Evolutionary conservation across 2,797 vertebrate genomes (phyloP), one percentile per base, ranked within the genome.

Genomic region (Microctenopoma stevenorrisi): DNA sequence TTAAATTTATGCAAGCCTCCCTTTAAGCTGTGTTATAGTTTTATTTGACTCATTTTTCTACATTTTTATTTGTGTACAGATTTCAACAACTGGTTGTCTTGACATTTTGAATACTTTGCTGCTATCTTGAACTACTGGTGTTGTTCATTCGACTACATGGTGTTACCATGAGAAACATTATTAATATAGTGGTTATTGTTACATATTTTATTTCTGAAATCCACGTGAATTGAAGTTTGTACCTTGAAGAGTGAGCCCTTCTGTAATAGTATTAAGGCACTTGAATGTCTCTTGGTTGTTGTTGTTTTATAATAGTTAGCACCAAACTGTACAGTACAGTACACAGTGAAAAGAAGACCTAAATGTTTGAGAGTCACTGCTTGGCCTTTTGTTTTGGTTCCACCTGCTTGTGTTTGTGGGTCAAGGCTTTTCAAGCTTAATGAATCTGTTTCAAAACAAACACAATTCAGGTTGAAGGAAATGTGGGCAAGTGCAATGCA

Each of bases 401-500:
- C 83, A 72, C 87, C 86, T 80, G 84, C 86, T 90, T 15, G 70
- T 86, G 76, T 89, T 87, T 84, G 76, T 82, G 22, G 74, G 65
- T 68, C 56, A 35, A 74, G 64, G 68, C 58, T 72, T 70, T 78
- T 59, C n/a, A 71, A 72, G 68, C 60, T 76, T 67, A 64, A 60
- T 26, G 54, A 84, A 69, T 82, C 82, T 68, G 72, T 88, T 88
- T 89, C 86, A 55, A 91, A 81, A 78, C 74, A 89, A 85, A 91
- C 83, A 84, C 58, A 87, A 72, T 86, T 79, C 88, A 89, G 81
- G 87, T 83, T 74, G 87, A 85, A 88, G 84, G 85, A 78, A 78
- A 87, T 35, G 33, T 88, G 93, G 93, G 93, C 88, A 91, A 93
- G 92, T 94, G 93, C 94, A 94, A 94, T 94, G 94, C 93, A 94